Evolutionary conservation across 2,113 vertebrate species (phyloP).

Genomic region (Lutjanus erythropterus): DNA sequence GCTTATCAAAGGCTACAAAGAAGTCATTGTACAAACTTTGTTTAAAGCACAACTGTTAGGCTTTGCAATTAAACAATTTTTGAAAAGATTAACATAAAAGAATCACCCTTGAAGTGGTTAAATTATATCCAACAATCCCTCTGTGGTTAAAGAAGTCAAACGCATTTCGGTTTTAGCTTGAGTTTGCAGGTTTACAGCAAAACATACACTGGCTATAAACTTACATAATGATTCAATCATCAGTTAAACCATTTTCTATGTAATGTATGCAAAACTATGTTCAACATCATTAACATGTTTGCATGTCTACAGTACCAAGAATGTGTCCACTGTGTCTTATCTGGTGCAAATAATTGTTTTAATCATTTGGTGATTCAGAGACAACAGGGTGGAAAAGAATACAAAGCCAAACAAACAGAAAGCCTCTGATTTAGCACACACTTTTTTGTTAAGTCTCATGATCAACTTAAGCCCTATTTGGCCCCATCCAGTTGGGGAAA

Average conservation of each 20-base stretch:
- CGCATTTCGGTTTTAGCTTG: neutral
- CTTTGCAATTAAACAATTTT: slow-evolving; percentile 2
- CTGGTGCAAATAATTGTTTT: slow-evolving; percentile 17
- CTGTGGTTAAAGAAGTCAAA: neutral
- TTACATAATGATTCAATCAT: neutral
- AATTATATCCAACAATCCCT: neutral
- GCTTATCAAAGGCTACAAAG: slow-evolving; percentile 27
- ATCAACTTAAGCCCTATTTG: slow-evolving; percentile 9
- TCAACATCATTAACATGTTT: neutral
- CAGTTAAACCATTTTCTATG: neutral
- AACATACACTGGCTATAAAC: neutral
- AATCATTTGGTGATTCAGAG: slow-evolving; percentile 41
- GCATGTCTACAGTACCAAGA: slow-evolving; percentile 5
- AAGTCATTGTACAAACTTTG: slow-evolving; percentile 22
- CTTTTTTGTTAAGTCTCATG: neutral
- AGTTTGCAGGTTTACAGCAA: neutral
- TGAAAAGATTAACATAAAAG: neutral
- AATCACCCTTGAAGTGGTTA: neutral
- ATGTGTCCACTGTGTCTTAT: slow-evolving; percentile 18
- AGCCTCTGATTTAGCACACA: slow-evolving; percentile 13
- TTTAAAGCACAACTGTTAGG: slow-evolving; percentile 12
- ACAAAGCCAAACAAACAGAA: neutral
- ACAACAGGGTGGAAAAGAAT: slow-evolving; percentile 1
- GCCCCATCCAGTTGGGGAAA: neutral
- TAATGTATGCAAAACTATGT: neutral